Percentiles rank a stretch among this genome's conserved stretches.
Conservation (phyloP, 2,888 invertebrate genomes). For the Nowickia ferox region DNA sequence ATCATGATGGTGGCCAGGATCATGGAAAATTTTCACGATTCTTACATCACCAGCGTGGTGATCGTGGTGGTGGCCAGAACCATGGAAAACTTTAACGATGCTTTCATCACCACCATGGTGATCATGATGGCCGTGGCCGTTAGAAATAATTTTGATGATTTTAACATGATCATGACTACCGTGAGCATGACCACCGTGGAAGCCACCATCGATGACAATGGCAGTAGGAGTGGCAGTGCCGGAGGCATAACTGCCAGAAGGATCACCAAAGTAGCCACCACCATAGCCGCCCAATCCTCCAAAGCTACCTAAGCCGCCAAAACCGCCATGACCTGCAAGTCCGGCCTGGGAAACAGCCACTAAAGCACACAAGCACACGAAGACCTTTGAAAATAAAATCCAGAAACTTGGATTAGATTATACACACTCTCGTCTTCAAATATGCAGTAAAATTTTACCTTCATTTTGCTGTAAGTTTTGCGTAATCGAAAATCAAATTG, state of each 20-base stretch:
- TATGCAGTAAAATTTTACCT: conserved; percentile 45
- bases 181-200: too few relatives aligned
- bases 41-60: conserved; percentile 69
- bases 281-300: too few relatives aligned
- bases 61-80: not conserved
- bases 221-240: too few relatives aligned
- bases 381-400: conserved; percentile 48
- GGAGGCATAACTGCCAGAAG: too few relatives aligned
- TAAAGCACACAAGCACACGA: conserved; percentile 64
- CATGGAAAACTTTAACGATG: not conserved
- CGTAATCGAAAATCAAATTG: conserved; percentile 55
- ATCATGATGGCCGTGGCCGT: too few relatives aligned
- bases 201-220: too few relatives aligned
- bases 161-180: conserved; percentile 61
- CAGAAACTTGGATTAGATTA: not conserved
- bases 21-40: conserved; percentile 74
- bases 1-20: not conserved
- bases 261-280: too few relatives aligned
- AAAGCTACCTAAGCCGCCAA: too few relatives aligned
- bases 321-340: conserved; percentile 5
- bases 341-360: conserved; percentile 64
- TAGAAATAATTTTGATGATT: conserved; percentile 61
- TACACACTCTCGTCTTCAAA: not conserved
- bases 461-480: conserved; percentile 67
- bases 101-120: too few relatives aligned